Base-by-base conservation (phyloP, 53 echinoderm and acorn worm genomes). In the Antedon mediterranea region DNA sequence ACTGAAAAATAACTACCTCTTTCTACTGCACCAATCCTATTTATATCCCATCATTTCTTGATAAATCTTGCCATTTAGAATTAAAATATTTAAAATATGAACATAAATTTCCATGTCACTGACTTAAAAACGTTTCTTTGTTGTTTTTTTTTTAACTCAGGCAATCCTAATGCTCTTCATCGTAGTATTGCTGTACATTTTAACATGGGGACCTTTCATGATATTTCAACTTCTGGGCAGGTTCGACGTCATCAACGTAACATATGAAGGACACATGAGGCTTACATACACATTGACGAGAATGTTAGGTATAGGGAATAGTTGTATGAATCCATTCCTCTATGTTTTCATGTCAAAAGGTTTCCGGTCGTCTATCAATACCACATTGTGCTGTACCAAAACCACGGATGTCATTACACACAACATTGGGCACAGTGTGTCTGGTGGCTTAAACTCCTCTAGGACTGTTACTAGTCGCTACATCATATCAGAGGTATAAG, bases 311-410 rank as follows among this genome's bases (percentile, higher is more conserved):
- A 89, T 83, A 79, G 71, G 72, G 73, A 97, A 97, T 84, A 92
- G 92, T 79, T 92, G 92, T 73, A 34, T 86, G 27, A 97, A 97
- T 78, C 97, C 97, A 20, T 78, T 97, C 74, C 81, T 87, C 75
- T 97, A 97, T 32, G 92, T 90, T 32, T 90, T 97, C 76, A 78
- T 97, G 76, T 97, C 97, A 7, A 89, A 89, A 73, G 92, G 82
- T 72, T 97, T 97, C 80, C 81, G 97, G 31, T 73, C 82, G 33
- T 79, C 84, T 43, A 82, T 90, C 72, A 34, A 70, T n/a, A 76
- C 81, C 34, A 85, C 84, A 0, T 71, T 90, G 0, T 72, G 77
- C 18, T 72, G 71, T 9, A 71, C 76, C 71, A 57, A 23, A 57
- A 26, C 2, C 14, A 2, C 14, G 2, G 23, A 8, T 2, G 9